Evolutionary conservation across 2,113 vertebrate species (phyloP).

Genomic region (Anser cygnoides): DNA sequence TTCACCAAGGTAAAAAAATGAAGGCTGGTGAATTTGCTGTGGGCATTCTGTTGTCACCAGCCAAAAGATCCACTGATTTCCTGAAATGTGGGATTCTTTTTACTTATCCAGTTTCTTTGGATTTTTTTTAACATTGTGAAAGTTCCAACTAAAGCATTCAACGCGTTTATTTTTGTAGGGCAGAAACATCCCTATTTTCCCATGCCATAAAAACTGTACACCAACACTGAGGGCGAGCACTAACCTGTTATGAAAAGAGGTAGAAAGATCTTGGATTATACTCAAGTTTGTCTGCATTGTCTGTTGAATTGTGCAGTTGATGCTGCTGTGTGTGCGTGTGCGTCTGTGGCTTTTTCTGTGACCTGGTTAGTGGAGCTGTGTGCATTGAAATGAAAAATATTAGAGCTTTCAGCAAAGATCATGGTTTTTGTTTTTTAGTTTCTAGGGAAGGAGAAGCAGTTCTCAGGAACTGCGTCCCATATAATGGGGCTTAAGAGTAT

Average conservation of each 20-base stretch:
- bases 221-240: slow-evolving; percentile 84
- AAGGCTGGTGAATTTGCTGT: slow-evolving; percentile 33
- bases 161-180: slow-evolving; percentile 87
- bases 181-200: slow-evolving; percentile 85
- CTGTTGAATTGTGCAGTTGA: slow-evolving; percentile 76
- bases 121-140: slow-evolving; percentile 59
- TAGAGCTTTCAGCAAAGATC: slow-evolving; percentile 73
- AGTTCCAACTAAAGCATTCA: slow-evolving; percentile 82
- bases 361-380: slow-evolving; percentile 72
- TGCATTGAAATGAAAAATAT: slow-evolving; percentile 67
- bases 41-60: slow-evolving; percentile 44
- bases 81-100: slow-evolving; percentile 57
- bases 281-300: slow-evolving; percentile 80
- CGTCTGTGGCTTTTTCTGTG: slow-evolving; percentile 80
- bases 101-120: slow-evolving; percentile 69
- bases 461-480: neutral
- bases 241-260: slow-evolving; percentile 89
- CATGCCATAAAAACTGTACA: slow-evolving; percentile 88
- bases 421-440: slow-evolving; percentile 69
- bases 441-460: slow-evolving; percentile 31
- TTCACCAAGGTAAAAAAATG: slow-evolving; percentile 73
- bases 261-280: slow-evolving; percentile 84
- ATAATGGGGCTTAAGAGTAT: neutral
- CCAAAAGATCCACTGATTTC: slow-evolving; percentile 59
- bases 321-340: slow-evolving; percentile 62